Percentiles rank a stretch among this genome's conserved stretches.
Conservation (phyloP, 2,797 vertebrate genomes). For the Hemibagrus guttatus region DNA sequence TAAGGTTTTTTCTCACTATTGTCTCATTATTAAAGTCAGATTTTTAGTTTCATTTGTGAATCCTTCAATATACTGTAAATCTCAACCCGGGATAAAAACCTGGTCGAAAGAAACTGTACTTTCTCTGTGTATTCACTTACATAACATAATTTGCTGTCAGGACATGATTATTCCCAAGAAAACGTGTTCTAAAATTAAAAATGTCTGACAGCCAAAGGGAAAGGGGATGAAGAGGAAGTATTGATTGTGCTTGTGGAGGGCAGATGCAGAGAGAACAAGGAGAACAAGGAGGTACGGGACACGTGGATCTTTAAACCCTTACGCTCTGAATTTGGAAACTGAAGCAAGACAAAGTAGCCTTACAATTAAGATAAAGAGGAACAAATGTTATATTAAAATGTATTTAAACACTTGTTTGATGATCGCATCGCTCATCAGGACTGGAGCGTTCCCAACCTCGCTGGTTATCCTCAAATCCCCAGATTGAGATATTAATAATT, state of each 20-base stretch:
- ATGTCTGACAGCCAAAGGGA: constrained; percentile 2
- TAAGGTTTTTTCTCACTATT: neutral
- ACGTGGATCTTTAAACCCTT: constrained; percentile 42
- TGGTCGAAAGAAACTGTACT: neutral
- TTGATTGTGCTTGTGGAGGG: neutral
- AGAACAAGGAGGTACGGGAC: neutral
- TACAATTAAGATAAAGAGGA: neutral
- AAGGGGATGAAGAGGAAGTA: neutral
- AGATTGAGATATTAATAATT: constrained; percentile 48
- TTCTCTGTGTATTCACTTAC: neutral
- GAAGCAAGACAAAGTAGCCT: constrained; percentile 40
- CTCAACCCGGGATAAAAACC: neutral
- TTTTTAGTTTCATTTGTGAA: neutral
- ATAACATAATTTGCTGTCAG: constrained; percentile 25
- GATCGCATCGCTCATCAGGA: constrained; percentile 18
- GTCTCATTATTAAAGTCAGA: neutral
- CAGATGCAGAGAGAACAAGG: neutral
- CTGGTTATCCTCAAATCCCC: constrained; percentile 36
- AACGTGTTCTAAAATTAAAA: neutral
- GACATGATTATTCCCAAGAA: neutral
- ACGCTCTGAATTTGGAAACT: constrained; percentile 5
- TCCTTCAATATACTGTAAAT: neutral
- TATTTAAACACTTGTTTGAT: neutral
- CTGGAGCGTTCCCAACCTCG: neutral
- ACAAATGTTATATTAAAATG: neutral